Evolutionary conservation across 2,797 vertebrate genomes (phyloP).

Genomic region (Echeneis naucrates): DNA sequence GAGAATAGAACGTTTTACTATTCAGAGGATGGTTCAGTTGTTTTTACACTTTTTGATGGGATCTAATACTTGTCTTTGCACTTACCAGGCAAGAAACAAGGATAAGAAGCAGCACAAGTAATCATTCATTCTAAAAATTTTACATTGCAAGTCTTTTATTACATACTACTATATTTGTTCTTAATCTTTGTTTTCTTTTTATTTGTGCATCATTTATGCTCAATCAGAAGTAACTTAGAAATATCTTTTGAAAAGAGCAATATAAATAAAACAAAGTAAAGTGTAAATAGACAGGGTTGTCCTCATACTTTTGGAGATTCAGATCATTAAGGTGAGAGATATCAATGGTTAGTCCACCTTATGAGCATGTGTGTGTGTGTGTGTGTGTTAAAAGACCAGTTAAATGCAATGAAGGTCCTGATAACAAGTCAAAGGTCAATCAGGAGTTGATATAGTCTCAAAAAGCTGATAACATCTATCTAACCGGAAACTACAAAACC

Average conservation of each 20-base stretch:
- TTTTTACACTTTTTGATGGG: too few species aligned
- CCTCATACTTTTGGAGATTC: not conserved
- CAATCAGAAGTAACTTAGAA: not conserved
- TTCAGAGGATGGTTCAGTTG: too few species aligned
- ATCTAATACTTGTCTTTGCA: too few species aligned
- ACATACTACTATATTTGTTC: not conserved
- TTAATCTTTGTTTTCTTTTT: not conserved
- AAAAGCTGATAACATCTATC: not conserved
- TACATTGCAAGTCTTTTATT: too few species aligned
- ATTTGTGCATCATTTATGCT: not conserved
- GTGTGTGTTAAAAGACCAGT: not conserved
- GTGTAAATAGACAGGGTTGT: not conserved
- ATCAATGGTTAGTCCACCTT: not conserved
- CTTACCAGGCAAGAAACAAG: not conserved
- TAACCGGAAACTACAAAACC: not conserved
- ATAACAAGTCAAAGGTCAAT: not conserved
- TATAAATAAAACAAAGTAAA: not conserved
- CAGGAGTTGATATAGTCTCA: conserved; percentile 6
- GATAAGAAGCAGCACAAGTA: not conserved
- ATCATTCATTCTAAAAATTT: too few species aligned
- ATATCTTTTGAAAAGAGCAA: not conserved
- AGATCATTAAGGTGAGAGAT: not conserved
- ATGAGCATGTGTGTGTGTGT: not conserved
- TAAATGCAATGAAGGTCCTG: conserved; percentile 2
- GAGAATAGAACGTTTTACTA: too few species aligned